Conservation (phyloP, 1,140 invertebrate genomes). For the Drosophila tristis region DNA sequence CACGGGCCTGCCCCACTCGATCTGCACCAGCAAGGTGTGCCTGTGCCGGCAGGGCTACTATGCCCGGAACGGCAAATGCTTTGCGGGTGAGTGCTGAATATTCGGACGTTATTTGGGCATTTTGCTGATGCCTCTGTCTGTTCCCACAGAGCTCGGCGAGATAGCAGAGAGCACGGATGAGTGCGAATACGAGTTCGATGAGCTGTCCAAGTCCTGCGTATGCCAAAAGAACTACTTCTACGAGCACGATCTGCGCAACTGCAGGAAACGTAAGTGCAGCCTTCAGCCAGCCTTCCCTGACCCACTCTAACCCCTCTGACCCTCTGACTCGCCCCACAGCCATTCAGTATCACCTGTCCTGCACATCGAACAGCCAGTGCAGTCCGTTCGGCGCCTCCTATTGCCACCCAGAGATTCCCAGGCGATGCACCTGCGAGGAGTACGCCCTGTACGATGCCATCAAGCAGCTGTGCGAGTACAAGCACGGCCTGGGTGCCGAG, state of each 20-base stretch:
- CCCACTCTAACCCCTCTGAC: not conserved
- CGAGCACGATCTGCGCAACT: constrained; percentile 71
- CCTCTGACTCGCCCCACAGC: constrained; percentile 31
- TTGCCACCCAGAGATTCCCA: constrained; percentile 69
- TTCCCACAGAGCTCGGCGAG: constrained; percentile 73
- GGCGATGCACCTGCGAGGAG: constrained; percentile 78
- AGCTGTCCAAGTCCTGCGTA: constrained; percentile 74
- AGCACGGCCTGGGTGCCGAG: constrained; percentile 71
- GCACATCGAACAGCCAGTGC: constrained; percentile 81
- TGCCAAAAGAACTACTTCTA: constrained; percentile 84
- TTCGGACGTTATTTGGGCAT: fast-evolving
- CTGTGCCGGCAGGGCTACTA: constrained; percentile 75
- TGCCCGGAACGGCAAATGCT: constrained; percentile 76
- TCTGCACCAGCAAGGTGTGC: constrained; percentile 72
- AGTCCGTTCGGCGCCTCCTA: constrained; percentile 80
- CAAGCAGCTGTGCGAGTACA: constrained; percentile 75
- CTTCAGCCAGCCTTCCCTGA: not conserved
- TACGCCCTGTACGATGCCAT: constrained; percentile 78
- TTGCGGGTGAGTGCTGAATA: constrained; percentile 64
- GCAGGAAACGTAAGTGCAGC: constrained; percentile 74
- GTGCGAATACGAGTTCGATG: constrained; percentile 76
- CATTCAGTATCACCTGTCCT: constrained; percentile 81
- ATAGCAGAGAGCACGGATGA: constrained; percentile 81
- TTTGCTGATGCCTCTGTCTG: not conserved
- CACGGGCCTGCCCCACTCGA: constrained; percentile 68